Evolutionary conservation across 2,888 invertebrate genomes (phyloP), one percentile per base, ranked within the genome.

Genomic region (Liopterus haemorrhoidalis): DNA sequence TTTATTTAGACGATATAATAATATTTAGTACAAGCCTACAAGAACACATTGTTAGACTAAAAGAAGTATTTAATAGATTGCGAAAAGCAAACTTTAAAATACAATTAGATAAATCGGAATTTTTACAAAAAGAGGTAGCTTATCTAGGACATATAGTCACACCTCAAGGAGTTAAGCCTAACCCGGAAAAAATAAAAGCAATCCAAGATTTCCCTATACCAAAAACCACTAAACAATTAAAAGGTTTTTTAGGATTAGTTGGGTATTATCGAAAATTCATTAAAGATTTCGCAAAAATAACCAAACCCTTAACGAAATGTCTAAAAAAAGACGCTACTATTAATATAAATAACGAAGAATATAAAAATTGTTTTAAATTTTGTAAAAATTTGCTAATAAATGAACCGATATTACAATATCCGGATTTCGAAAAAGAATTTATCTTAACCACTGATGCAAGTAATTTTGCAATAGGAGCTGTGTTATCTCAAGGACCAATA

Each of bases 401-500:
- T n/a, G n/a, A n/a, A n/a, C n/a, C n/a, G n/a, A n/a, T n/a, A 11
- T 22, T 12, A 37, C 20, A 49, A 31, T 54, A 52, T 24, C 54
- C 56, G 1, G 49, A 57, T 35, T 54, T 54, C 36, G 28, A 30
- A 2, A 45, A 49, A 46, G 38, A 44, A 31, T 62, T 54, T 39
- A 51, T 40, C 41, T 39, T 55, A 8, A 55, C 52, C 8, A 61
- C 51, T 16, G 60, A 50, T 25, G 59, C 50, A 22, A 57, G 52
- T 25, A 55, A 53, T 21, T 55, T 42, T 44, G 58, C 53, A 9
- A 43, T 51, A 20, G 56, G 51, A 20, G 50, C 54, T 8, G 52
- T 59, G 1, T 22, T 57, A 4, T 50, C 55, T 1, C 61, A 63
- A 43, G 55, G 54, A 1, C 40, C 54, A 0, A 54, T 55, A 22